A percentile compares a stretch with the other conserved stretches of the same genome.
Conservation (phyloP, 2,113 vertebrate genomes). For the Ceyx cyanopectus region DNA sequence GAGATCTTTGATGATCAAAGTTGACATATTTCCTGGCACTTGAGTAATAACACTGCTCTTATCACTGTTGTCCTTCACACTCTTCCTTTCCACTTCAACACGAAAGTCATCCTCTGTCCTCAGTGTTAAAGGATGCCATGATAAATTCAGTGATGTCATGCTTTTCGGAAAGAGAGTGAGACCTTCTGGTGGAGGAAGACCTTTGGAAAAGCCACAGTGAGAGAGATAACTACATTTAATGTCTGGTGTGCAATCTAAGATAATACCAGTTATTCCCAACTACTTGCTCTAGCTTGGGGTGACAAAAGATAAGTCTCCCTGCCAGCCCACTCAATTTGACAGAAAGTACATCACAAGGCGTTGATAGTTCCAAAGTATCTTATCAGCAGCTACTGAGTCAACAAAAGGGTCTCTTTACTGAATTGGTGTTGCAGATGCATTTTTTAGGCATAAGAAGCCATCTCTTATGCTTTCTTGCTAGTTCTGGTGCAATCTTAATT, state of each 20-base stretch:
- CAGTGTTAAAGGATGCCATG: slow-evolving; percentile 81
- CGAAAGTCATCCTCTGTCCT: slow-evolving; percentile 78
- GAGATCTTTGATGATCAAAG: slow-evolving; percentile 74
- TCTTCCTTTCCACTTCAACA: slow-evolving; percentile 81
- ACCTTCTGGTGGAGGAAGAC: slow-evolving; percentile 82
- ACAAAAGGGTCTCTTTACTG: not conserved
- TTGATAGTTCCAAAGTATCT: not conserved
- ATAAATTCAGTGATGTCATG: slow-evolving; percentile 81
- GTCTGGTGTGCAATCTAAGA: not conserved
- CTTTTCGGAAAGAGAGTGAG: slow-evolving; percentile 82
- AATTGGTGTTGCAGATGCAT: not conserved
- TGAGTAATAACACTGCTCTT: slow-evolving; percentile 54
- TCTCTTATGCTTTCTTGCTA: not conserved
- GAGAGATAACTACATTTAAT: slow-evolving; percentile 45
- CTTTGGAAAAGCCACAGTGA: slow-evolving; percentile 74
- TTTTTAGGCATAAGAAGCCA: not conserved
- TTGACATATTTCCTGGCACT: slow-evolving; percentile 80
- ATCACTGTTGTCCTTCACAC: slow-evolving; percentile 45
- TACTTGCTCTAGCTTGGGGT: not conserved
- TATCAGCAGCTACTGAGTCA: not conserved
- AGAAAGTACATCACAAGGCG: not conserved
- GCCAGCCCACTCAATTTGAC: not conserved
- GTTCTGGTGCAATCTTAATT: not conserved
- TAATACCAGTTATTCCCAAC: not conserved
- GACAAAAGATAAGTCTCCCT: not conserved